Base-by-base conservation (phyloP, 2,797 vertebrate species). In the Bradypus variegatus region DNA sequence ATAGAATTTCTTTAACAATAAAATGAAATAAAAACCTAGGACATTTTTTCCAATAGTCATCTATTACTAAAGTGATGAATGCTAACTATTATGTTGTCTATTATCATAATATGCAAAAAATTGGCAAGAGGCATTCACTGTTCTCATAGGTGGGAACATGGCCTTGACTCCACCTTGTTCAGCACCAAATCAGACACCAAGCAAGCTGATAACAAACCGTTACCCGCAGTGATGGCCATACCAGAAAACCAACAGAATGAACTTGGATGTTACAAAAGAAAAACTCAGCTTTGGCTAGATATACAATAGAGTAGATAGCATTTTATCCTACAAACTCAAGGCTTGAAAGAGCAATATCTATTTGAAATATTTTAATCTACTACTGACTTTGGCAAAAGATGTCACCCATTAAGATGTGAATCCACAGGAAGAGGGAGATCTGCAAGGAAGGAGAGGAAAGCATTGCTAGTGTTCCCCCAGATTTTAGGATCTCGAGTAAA, bases 1-100 rank as follows among this genome's bases (percentile, higher is more conserved):
- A 93, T 79, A 87, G 38, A 94, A 94, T 93, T 95, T 94, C 79
- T 93, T 90, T 69, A 95, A 84, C 95, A 85, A 82, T 67, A 95
- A 89, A 94, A 94, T 94, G 88, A 60, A 95, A 94, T 36, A 64
- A 94, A 88, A 94, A 91, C 90, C 81, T 69, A 96, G 91, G 36
- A 27, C 86, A 93, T 76, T 88, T 78, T 21, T 91, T 85, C 89
- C 84, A 80, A 78, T 62, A 0, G 8, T 87, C 72, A 75, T 33
- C 89, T 58, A 65, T 38, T 94, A 88, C 93, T 72, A 92, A 94
- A 94, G 90, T 23, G 77, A 27, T 14, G 36, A 84, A 69, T 77
- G 86, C 65, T 11, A 77, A 67, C 9, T 21, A 5, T 33, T 16
- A 21, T 4, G n/a, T 75, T 92, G 64, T 88, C 70, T 87, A 90